These are phyloP conservation scores for Cantharis rustica DNA, from an alignment of 2,888 invertebrate genomes.

Conservation along the genomic window DNA sequence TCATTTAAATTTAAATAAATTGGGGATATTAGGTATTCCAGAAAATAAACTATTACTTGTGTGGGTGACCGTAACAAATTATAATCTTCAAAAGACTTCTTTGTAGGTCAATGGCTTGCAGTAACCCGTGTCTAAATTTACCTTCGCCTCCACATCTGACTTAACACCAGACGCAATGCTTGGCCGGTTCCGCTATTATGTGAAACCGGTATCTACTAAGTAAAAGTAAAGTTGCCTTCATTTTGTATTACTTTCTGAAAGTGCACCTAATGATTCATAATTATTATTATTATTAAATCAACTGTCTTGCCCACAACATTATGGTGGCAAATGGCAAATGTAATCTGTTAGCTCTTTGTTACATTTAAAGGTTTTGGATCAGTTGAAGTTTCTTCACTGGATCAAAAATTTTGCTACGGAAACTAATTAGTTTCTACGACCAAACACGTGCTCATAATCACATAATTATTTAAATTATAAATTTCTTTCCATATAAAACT, in stretches of 20 bases:
- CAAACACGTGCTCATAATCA: not conserved
- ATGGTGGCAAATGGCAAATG: not conserved
- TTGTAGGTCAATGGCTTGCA: conserved; percentile 30
- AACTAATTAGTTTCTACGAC: not conserved
- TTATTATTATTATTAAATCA: not conserved
- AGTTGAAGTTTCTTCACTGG: not conserved
- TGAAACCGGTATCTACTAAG: conserved; percentile 23
- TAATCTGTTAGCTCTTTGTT: not conserved
- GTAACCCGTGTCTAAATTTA: conserved; percentile 33
- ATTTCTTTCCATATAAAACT: not conserved
- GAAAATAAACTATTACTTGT: not conserved
- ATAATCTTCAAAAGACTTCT: conserved; percentile 2
- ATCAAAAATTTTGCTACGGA: not conserved
- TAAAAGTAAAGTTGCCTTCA: conserved; percentile 21
- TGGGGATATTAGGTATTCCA: not conserved
- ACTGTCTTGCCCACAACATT: not conserved
- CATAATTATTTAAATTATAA: not conserved
- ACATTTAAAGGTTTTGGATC: not conserved
- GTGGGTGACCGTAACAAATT: not conserved
- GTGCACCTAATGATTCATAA: not conserved
- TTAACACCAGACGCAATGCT: conserved; percentile 31
- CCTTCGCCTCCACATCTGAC: conserved; percentile 29
- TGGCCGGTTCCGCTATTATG: conserved; percentile 30
- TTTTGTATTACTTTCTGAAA: not conserved
- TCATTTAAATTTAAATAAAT: not conserved